Evolutionary conservation across 2,797 vertebrate genomes (phyloP), one percentile per base, ranked within the genome.

Genomic region (Furcifer pardalis): DNA sequence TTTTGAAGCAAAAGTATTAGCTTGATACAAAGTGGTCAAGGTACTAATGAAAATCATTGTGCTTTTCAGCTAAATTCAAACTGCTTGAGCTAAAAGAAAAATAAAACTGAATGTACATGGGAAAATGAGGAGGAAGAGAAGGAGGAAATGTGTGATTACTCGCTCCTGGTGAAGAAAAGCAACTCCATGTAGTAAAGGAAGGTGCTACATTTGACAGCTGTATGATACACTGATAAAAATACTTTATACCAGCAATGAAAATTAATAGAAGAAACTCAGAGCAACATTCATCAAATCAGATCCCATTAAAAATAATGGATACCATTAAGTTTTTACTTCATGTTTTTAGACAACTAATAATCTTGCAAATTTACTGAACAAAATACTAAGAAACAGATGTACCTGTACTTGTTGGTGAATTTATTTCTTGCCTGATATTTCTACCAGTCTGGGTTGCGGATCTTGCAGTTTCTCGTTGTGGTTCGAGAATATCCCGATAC

Each of bases 401-500:
- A 99, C 99, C 99, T 98, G 98, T 99, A 94, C 98, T 99, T 88
- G 99, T 99, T 65, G 99, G 98, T n/a, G 98, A 99, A 96, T 99
- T 99, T 92, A 99, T 99, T 96, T 99, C 99, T 75, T 99, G 98
- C 89, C 98, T 97, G 93, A 99, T 98, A 96, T 97, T 99, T 91
- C 98, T 97, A 91, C 97, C 97, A 72, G 97, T 97, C 91, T 98
- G 97, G 97, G 96, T 98, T 93, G 97, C 98, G 91, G 97, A 98
- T 87, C 98, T 96, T 63, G 97, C 97, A n/a, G 98, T 98, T 95
- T 99, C 99, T 83, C 99, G 94, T 92, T 99, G 99, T 27, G 98
- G 99, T 88, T 99, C 99, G 90, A 99, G 93, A 89, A 99, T 99
- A 93, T 99, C 99, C 0, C 99, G 97, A 93, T 99, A 99, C 93